phyloP scores from a whole-genome alignment of 2,113 vertebrate species.

The Typhlomys cinereus region DNA sequence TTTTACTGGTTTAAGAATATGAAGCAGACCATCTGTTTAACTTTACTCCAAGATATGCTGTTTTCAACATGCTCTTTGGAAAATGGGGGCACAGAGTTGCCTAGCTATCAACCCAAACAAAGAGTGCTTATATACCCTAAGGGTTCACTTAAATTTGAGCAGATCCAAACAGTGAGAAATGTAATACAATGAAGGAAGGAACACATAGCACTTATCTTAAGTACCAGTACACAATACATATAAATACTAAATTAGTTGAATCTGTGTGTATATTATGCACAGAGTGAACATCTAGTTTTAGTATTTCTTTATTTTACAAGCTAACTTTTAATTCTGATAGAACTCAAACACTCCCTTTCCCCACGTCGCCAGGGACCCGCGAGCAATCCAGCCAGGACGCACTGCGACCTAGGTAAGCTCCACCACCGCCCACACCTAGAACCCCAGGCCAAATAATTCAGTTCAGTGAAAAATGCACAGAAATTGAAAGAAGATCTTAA shows the following conservation, averaged over 20 bases:
- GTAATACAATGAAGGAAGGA: conserved; percentile 74
- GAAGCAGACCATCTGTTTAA: conserved; percentile 80
- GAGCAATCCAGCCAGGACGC: too few species aligned
- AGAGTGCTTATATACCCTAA: conserved; percentile 52
- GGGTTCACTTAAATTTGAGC: conserved; percentile 78
- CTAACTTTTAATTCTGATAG: background rate
- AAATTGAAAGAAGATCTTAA: too few species aligned
- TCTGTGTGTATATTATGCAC: background rate
- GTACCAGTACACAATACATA: conserved; percentile 49
- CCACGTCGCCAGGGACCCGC: too few species aligned
- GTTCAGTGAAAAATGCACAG: too few species aligned
- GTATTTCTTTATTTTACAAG: background rate
- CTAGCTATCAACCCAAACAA: conserved; percentile 70
- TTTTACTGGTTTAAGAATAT: conserved; percentile 75
- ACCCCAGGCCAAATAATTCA: too few species aligned
- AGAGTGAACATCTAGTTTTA: background rate
- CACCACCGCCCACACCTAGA: too few species aligned
- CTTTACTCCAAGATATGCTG: conserved; percentile 76
- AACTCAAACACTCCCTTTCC: too few species aligned
- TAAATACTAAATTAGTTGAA: conserved; percentile 54
- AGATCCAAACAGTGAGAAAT: conserved; percentile 77
- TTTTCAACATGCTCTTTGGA: conserved; percentile 82
- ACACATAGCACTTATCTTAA: conserved; percentile 58
- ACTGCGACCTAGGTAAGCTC: too few species aligned
- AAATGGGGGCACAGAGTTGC: conserved; percentile 67